Conservation (phyloP, 2,888 invertebrate genomes). For the Netelia inedita region DNA sequence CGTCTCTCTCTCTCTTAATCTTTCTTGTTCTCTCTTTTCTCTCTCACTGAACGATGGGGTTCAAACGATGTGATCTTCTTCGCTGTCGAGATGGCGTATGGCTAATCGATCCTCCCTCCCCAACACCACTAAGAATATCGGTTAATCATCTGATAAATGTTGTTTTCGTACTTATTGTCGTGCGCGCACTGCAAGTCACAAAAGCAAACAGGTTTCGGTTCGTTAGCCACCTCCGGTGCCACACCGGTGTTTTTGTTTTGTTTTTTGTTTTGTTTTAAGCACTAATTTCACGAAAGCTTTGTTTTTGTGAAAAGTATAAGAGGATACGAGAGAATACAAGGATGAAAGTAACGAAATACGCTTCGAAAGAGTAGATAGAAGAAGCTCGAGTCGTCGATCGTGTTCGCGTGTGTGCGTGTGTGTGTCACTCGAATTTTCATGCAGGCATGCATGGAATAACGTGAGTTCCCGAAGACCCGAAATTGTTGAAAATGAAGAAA, state of each 20-base stretch:
- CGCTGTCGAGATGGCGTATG: conserved; percentile 81
- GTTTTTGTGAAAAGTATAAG: conserved; percentile 44
- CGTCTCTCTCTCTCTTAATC: conserved; percentile 17
- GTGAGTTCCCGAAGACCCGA: neutral
- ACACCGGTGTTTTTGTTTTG: conserved; percentile 60
- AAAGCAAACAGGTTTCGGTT: conserved; percentile 78
- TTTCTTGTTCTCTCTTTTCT: conserved; percentile 23
- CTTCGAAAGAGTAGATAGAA: neutral
- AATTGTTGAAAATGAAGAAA: neutral
- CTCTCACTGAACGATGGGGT: conserved; percentile 82
- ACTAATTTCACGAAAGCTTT: conserved; percentile 33
- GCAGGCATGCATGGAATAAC: conserved; percentile 2
- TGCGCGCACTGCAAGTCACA: conserved; percentile 84
- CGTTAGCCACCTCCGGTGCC: conserved; percentile 79
- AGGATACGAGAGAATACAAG: neutral
- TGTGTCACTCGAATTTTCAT: conserved; percentile 1
- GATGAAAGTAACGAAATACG: neutral
- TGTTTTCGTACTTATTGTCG: conserved; percentile 84
- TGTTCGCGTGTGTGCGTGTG: neutral
- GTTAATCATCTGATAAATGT: conserved; percentile 85
- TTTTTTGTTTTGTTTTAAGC: conserved; percentile 47
- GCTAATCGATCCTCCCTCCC: conserved; percentile 79
- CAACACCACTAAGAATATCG: conserved; percentile 85
- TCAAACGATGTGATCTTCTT: conserved; percentile 83
- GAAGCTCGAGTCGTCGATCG: neutral